phyloP scores from a whole-genome alignment of 2,888 invertebrate genomes.

The Palloptera scutellata region DNA sequence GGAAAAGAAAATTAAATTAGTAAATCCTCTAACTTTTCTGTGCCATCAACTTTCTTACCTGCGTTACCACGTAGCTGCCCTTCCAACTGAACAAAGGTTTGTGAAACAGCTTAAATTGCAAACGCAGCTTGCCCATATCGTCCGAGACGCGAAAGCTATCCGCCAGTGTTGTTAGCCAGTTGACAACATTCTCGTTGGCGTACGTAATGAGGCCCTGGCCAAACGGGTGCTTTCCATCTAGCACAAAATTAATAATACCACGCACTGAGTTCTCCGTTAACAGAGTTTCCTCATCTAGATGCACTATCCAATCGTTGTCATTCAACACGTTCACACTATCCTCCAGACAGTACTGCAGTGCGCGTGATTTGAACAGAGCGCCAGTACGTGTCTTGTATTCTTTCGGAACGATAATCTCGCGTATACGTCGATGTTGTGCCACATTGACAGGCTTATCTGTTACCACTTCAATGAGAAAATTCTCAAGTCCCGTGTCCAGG shows the following conservation, averaged over 20 bases:
- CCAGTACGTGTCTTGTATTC: constrained; percentile 89
- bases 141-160: constrained; percentile 96
- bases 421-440: constrained; percentile 79
- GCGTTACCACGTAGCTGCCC: constrained; percentile 96
- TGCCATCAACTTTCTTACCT: constrained; percentile 68
- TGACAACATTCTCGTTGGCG: constrained; percentile 94
- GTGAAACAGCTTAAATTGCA: constrained; percentile 93
- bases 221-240: constrained; percentile 93
- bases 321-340: constrained; percentile 84
- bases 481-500: constrained; percentile 88
- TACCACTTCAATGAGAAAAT: constrained; percentile 95
- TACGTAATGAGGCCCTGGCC: constrained; percentile 96
- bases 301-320: constrained; percentile 96
- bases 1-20: constrained; percentile 9
- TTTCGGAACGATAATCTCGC: constrained; percentile 88
- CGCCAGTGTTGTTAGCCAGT: constrained; percentile 95
- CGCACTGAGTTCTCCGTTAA: constrained; percentile 90
- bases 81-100: constrained; percentile 98
- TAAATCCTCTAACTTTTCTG: too few relatives aligned
- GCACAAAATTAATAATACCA: constrained; percentile 92
- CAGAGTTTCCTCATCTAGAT: constrained; percentile 95
- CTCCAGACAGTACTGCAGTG: constrained; percentile 94
- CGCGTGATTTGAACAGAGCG: constrained; percentile 92
- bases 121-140: constrained; percentile 95
- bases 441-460: constrained; percentile 87